Base-by-base conservation (phyloP, 2,113 vertebrate species). In the Equus przewalskii region DNA sequence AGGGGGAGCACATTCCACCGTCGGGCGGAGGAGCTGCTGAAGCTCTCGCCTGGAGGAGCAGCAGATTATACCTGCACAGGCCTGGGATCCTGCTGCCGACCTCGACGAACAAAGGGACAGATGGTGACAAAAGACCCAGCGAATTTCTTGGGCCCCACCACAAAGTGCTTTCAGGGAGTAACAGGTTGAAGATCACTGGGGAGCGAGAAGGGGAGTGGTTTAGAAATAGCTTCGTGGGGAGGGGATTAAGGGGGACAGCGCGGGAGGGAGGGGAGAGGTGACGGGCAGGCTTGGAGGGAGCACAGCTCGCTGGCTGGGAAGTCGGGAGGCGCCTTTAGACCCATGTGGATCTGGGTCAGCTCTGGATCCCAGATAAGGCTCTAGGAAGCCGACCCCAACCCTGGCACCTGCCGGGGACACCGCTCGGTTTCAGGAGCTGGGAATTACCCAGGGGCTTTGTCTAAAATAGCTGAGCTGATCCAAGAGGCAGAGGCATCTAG, bases 81-180 rank as follows among this genome's bases (percentile, higher is more conserved):
- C 90, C 95, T 14, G 51, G 67, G 79, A 11, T 33, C 93, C 93
- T n/a, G 75, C 93, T 56, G 87, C 87, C 80, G 94, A 91, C 90
- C 94, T 97, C 98, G 41, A 4, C 5, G 70, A 91, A 54, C 83
- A 67, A 18, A 89, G 93, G 81, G 96, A 97, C 96, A 97, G 97
- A 97, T 93, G 96, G 97, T 93, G 62, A 94, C 97, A 95, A 83
- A 96, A 79, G 93, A 75, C 78, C 60, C 93, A 94, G 73, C 1
- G 22, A 54, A 81, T 75, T 10, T 36, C 83, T 82, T 93, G 73
- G 90, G 72, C 54, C 90, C 84, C 83, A 76, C 73, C 49, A 8
- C 15, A 60, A 36, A 96, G 41, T 30, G 65, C 69, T 93, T 85
- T 92, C 56, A 75, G 44, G 46, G 56, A 75, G 24, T 36, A 82